A percentile compares a stretch with the other conserved stretches of the same genome.
These are phyloP conservation scores for Rhinatrema bivittatum DNA, from an alignment of 2,797 vertebrate species.

Conservation along the genomic window DNA sequence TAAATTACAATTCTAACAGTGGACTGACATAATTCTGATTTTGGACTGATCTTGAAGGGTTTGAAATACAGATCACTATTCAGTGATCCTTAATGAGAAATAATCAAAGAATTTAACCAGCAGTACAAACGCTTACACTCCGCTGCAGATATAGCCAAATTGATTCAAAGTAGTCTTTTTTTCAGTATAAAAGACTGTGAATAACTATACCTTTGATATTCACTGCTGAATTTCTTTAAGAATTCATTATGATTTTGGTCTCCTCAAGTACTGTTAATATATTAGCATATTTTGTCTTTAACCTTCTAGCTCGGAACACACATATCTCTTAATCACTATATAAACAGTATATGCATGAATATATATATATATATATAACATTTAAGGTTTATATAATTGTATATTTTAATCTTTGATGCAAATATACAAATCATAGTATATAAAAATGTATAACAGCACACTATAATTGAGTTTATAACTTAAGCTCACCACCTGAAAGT, in stretches of 20 bases:
- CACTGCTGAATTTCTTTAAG: conserved; percentile 14
- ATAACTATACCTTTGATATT: conserved; percentile 30
- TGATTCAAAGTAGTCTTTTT: conserved; percentile 42
- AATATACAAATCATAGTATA: no score
- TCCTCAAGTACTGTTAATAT: conserved; percentile 4
- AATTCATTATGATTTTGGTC: conserved; percentile 11
- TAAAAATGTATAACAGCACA: no score
- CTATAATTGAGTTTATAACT: conserved; percentile 6
- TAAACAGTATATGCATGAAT: no score
- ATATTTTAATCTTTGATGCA: no score
- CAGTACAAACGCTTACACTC: conserved; percentile 43
- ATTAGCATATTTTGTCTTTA: no score
- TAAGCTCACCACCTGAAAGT: neutral
- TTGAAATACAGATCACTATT: conserved; percentile 51
- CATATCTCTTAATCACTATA: neutral
- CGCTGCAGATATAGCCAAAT: conserved; percentile 44
- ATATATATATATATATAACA: no score
- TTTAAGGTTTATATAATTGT: no score
- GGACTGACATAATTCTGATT: conserved; percentile 52
- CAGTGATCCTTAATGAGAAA: conserved; percentile 54
- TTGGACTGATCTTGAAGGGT: conserved; percentile 50
- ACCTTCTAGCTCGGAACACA: neutral
- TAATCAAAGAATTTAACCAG: conserved; percentile 56
- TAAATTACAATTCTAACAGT: conserved; percentile 44
- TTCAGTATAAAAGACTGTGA: conserved; percentile 34